A percentile compares a stretch with the other conserved stretches of the same genome.
Evolutionary conservation across 64 coral and sea anemone species (phyloP).

Genomic region (Catalaphyllia jardinei): DNA sequence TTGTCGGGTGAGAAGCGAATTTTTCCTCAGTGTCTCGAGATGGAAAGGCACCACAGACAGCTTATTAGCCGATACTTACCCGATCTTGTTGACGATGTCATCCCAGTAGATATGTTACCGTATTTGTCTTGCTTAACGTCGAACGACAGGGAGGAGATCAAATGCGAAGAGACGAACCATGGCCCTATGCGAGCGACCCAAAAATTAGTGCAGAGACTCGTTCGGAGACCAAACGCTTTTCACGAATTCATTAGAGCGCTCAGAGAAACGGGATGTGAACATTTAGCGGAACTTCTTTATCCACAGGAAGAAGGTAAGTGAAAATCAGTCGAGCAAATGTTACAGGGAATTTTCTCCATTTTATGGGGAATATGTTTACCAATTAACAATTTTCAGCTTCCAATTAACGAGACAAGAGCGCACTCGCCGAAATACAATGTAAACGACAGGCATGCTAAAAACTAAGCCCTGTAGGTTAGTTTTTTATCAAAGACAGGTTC

Average conservation of each 20-base stretch:
- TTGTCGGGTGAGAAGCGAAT: background rate
- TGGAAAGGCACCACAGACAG: constrained; percentile 45
- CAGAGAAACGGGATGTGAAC: constrained; percentile 27
- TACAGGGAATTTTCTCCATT: background rate
- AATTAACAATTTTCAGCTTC: too few species aligned
- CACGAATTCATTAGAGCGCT: constrained; percentile 54
- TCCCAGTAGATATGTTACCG: constrained; percentile 63
- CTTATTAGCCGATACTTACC: background rate
- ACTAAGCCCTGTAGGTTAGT: too few species aligned
- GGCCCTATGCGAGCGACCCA: constrained; percentile 37
- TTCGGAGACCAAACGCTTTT: constrained; percentile 40
- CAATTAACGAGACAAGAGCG: too few species aligned
- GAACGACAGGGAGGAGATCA: constrained; percentile 48
- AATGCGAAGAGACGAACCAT: constrained; percentile 37
- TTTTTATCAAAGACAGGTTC: too few species aligned
- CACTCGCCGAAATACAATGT: too few species aligned
- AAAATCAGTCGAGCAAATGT: background rate
- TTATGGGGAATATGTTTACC: too few species aligned
- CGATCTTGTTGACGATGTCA: constrained; percentile 48
- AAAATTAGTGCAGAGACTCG: constrained; percentile 37
- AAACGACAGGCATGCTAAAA: too few species aligned
- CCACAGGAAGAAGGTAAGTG: background rate
- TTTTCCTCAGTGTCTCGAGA: background rate
- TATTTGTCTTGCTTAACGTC: constrained; percentile 60
- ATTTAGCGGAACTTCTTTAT: constrained; percentile 52